Percentiles rank a stretch among this genome's conserved stretches.
These are phyloP conservation scores for Alloscopus bannaensis DNA, from an alignment of 2,888 invertebrate genomes.

Conservation along the genomic window DNA sequence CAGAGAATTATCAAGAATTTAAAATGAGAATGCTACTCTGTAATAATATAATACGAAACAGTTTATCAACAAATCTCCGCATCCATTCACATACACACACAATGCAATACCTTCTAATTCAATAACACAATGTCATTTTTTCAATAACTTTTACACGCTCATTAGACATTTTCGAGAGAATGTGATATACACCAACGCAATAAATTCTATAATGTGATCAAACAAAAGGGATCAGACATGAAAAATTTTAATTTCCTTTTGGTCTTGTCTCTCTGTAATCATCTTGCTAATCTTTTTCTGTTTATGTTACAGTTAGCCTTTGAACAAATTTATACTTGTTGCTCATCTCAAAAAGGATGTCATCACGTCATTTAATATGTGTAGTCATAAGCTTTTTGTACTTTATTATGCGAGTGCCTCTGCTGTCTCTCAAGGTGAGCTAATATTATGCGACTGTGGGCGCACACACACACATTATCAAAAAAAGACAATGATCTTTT, in stretches of 20 bases:
- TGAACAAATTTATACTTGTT: too few relatives aligned
- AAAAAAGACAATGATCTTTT: neutral
- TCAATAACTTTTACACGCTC: neutral
- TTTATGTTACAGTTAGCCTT: constrained; percentile 15
- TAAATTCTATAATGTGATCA: constrained; percentile 1
- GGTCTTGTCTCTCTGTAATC: neutral
- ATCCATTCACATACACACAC: too few relatives aligned
- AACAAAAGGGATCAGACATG: neutral
- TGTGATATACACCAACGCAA: constrained; percentile 20
- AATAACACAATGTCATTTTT: neutral
- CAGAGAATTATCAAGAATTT: too few relatives aligned
- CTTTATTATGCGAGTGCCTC: neutral
- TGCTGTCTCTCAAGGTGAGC: neutral
- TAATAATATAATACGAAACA: too few relatives aligned
- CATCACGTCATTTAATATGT: constrained; percentile 7
- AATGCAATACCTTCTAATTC: neutral
- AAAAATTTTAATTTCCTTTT: constrained; percentile 4
- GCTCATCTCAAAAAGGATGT: neutral
- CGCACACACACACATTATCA: neutral
- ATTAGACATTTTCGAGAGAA: too few relatives aligned
- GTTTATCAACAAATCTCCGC: too few relatives aligned
- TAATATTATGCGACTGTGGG: too few relatives aligned
- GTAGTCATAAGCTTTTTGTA: neutral
- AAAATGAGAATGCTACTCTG: too few relatives aligned
- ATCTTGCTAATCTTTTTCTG: neutral